Conservation (phyloP, 1,140 invertebrate species). For the Protaetia brevitarsis region DNA sequence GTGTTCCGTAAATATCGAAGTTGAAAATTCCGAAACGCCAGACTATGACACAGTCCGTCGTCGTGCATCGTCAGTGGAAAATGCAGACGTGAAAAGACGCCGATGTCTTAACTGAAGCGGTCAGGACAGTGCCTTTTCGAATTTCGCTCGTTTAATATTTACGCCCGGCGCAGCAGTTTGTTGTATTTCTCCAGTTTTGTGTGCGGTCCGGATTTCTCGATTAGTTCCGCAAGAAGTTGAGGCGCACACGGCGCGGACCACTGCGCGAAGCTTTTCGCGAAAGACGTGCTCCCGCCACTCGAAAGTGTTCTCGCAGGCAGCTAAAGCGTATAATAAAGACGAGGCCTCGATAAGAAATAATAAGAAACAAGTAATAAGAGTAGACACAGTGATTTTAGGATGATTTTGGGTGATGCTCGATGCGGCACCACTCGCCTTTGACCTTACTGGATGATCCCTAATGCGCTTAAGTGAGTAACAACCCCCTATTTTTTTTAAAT, state of each 20-base stretch:
- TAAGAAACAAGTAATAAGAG: not conserved
- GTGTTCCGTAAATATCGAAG: slow-evolving; percentile 11
- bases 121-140: no score
- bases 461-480: slow-evolving; percentile 41
- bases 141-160: no score
- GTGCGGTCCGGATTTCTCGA: no score
- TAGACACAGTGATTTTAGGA: slow-evolving; percentile 38
- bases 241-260: no score
- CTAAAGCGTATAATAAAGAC: no score
- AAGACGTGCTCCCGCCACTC: no score
- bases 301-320: no score
- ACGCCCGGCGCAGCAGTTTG: no score
- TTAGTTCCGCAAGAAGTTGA: no score
- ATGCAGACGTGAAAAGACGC: slow-evolving; percentile 4
- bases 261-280: no score
- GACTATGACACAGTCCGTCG: slow-evolving; percentile 5
- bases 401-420: slow-evolving; percentile 46
- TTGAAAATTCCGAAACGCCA: slow-evolving; percentile 13
- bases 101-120: slow-evolving; percentile 3
- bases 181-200: no score
- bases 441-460: slow-evolving; percentile 46
- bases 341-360: slow-evolving; percentile 10
- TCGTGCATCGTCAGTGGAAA: slow-evolving; percentile 10
- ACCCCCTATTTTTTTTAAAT: not conserved
- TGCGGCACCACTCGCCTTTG: slow-evolving; percentile 46